Base-by-base conservation (phyloP, 2,888 invertebrate species). In the Glyphotaelius pellucidus region DNA sequence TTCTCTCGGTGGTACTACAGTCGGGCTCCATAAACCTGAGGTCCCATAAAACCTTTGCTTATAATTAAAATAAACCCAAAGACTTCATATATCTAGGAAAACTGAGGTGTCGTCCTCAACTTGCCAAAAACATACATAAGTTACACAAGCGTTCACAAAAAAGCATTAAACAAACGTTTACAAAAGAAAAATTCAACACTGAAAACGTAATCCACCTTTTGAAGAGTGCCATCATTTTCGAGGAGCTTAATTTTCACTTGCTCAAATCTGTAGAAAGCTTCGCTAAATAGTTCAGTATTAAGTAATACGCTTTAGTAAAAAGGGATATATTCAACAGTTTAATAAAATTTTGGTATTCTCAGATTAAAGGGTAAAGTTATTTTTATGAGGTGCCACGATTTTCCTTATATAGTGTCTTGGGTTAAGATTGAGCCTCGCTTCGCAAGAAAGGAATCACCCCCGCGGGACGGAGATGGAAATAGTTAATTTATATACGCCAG, bases 31-130 rank as follows among this genome's bases (percentile, higher is more conserved):
- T 92, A 92, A 92, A 92, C 91, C 90, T 89, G 88, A 89, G 90
- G 93, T 91, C 87, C 90, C 92, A 93, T 93, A 93, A 93, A 93
- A 91, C 92, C 90, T 91, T 91, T 91, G 92, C 92, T 93, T 93
- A 93, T 93, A 93, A 93, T 93, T 93, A 93, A 93, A 93, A 90
- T 89, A 89, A 91, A 91, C 91, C 86, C 90, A 85, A 91, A 90
- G 90, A 80, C 91, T 91, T 83, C 89, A 89, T 89, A 89, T 67
- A 89, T 89, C 91, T 52, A 89, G 81, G 38, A 91, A 81, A 80
- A 35, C 47, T 89, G 86, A 89, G 91, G 89, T 89, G 47, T 83
- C 32, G 30, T 84, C 89, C 79, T n/a, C 19, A 11, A 79, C 67
- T 12, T n/a, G 31, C 32, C 79, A 31, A 32, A 89, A 89, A 35